Conservation (phyloP, 2,113 vertebrate species). For the Pteruthius melanotis region DNA sequence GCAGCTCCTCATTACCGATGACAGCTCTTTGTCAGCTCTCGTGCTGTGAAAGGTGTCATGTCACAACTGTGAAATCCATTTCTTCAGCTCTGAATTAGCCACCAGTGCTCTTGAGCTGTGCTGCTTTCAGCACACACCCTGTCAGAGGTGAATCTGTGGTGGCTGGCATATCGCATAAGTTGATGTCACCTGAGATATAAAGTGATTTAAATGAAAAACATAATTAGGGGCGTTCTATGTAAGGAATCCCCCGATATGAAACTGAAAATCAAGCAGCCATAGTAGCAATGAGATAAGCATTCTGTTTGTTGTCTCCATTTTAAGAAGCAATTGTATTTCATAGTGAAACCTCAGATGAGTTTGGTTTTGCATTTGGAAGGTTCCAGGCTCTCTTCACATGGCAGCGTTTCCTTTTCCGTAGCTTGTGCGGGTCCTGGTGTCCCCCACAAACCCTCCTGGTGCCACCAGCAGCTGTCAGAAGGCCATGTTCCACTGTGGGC, state of each 20-base stretch:
- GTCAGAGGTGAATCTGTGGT: no score
- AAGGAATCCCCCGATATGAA: not conserved
- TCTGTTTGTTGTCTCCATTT: rapidly evolving
- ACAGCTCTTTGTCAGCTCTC: rapidly evolving
- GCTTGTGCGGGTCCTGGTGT: conserved; percentile 94
- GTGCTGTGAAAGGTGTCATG: rapidly evolving
- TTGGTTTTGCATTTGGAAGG: not conserved
- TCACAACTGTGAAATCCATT: rapidly evolving
- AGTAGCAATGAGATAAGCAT: rapidly evolving
- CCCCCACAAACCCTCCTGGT: conserved; percentile 92
- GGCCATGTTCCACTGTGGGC: conserved; percentile 92
- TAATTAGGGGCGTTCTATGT: not conserved
- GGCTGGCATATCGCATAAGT: rapidly evolving
- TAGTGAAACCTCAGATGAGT: not conserved
- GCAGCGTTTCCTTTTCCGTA: not conserved
- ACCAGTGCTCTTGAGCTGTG: rapidly evolving
- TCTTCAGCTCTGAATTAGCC: not conserved
- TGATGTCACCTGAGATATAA: not conserved
- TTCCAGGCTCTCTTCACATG: rapidly evolving
- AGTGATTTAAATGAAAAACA: no score
- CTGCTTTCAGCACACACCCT: not conserved
- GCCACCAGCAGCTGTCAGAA: conserved; percentile 95
- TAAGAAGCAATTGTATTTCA: rapidly evolving
- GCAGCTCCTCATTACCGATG: rapidly evolving
- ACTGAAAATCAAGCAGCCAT: rapidly evolving